Base-by-base conservation (phyloP, 2,113 vertebrate genomes). In the Apaloderma vittatum region DNA sequence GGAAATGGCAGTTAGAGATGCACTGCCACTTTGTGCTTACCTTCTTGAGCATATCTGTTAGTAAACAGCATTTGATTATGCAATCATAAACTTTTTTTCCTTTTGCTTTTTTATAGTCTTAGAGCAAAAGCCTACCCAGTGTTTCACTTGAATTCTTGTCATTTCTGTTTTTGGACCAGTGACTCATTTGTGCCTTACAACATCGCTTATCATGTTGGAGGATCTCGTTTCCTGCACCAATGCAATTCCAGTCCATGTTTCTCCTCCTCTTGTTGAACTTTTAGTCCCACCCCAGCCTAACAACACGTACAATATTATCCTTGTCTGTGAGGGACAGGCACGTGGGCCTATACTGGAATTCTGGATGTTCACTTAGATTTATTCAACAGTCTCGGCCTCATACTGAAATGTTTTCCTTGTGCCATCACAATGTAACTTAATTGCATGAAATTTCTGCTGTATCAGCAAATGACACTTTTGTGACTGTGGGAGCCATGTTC, bases 161-260 rank as follows among this genome's bases (percentile, higher is more conserved):
- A 11, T 51, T 94, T 58, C 15, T 66, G 30, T 3, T 83, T 92
- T 91, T 2, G 1, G 17, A 58, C 13, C 15, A 57, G 15, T 67
- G 30, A n/a, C 46, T 83, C 18, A 21, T 14, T 86, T 82, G 16
- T 54, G 27, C 27, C 1, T 1, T 86, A 54, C 8, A 15, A 3
- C 3, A 1, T 78, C 57, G 8, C 12, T 55, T 1, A 8, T 57
- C 3, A 0, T 30, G 4, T 52, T 77, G 54, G 43, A 86, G 62
- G 12, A 62, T 12, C 23, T 68, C 46, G 26, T 80, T 73, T 83
- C 27, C 19, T 26, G 5, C 61, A 37, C 15, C 17, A 40, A 0
- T 68, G 14, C 40, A 46, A 3, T 36, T 32, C 8, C 73, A 26
- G 13, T 45, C 27, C 29, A 15, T 0, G 0, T 15, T 48, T 32